Evolutionary conservation across 2,797 vertebrate genomes (phyloP), one percentile per base, ranked within the genome.

Genomic region (Poeciliopsis presidionis): DNA sequence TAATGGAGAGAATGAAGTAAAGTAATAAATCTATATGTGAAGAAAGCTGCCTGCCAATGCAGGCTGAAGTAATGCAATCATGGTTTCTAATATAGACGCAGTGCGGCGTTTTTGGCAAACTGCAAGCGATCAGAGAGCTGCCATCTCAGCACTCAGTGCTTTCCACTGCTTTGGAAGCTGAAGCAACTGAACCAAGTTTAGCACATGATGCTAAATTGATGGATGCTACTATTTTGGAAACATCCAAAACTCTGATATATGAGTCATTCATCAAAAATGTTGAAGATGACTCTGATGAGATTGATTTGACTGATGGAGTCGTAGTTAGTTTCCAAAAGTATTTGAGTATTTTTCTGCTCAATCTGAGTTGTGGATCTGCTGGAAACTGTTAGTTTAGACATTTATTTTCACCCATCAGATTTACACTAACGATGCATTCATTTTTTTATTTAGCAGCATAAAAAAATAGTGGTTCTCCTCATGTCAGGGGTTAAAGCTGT

Each of bases 401-500:
- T 51, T 25, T 59, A 51, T 7, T 72, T 72, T 65, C 22, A 6
- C 16, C 33, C 28, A 8, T 51, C 49, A 51, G 20, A 51, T 5
- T 55, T 5, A 76, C 47, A 70, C 11, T 65, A 18, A 51, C 2
- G 7, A 47, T 67, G 5, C 45, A 33, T 25, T 55, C 51, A 4
- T 30, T 61, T 28, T 77, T 65, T 43, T 3, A 9, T 43, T 61
- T 18, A 43, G 28, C 47, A 45, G 16, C 39, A 16, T 71, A 33
- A 61, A 76, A 30, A 61, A 11, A 33, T 78, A 30, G 45, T 3
- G 43, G 16, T 20, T 41, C 43, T 87, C 53, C 2, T 28, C 18
- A 25, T 78, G 36, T 61, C 46, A 61, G 41, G 12, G 47, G 0
- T 73, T 79, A 30, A 22, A 59, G n/a, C 51, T 86, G 39, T 80